Evolutionary conservation across 2,113 vertebrate genomes (phyloP).

Genomic region (Cepphus grylle): DNA sequence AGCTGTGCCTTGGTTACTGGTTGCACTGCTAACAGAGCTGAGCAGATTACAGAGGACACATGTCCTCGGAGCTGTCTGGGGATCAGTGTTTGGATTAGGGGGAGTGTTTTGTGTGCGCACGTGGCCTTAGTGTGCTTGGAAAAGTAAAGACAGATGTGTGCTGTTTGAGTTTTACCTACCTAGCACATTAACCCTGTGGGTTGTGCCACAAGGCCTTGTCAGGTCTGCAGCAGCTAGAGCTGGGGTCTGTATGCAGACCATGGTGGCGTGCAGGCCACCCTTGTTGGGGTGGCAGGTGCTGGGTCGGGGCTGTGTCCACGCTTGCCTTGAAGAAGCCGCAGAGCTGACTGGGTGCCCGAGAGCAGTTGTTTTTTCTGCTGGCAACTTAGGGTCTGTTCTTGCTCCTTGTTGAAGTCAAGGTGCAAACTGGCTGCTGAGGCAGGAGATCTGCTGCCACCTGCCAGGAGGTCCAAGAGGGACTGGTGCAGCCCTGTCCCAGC

Average conservation of each 20-base stretch:
- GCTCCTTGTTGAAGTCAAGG: neutral
- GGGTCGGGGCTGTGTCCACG: neutral
- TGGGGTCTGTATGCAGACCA: neutral
- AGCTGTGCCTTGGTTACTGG: neutral
- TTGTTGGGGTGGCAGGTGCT: neutral
- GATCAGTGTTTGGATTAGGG: neutral
- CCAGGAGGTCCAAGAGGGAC: neutral
- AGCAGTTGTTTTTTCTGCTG: neutral
- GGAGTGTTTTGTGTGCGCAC: neutral
- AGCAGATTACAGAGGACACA: neutral
- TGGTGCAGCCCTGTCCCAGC: neutral
- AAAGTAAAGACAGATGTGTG: neutral
- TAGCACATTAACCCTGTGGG: fast-evolving
- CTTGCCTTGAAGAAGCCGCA: neutral
- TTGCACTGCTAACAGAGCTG: neutral
- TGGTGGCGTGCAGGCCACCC: neutral
- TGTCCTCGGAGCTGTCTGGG: neutral
- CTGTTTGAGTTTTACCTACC: neutral
- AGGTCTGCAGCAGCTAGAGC: neutral
- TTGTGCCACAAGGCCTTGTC: neutral
- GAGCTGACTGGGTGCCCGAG: neutral
- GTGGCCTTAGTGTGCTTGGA: neutral
- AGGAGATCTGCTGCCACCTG: neutral
- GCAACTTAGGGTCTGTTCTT: neutral
- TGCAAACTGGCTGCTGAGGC: neutral